These are phyloP conservation scores for Simalia tracyae DNA, from an alignment of 2,797 vertebrate genomes.

Conservation along the genomic window DNA sequence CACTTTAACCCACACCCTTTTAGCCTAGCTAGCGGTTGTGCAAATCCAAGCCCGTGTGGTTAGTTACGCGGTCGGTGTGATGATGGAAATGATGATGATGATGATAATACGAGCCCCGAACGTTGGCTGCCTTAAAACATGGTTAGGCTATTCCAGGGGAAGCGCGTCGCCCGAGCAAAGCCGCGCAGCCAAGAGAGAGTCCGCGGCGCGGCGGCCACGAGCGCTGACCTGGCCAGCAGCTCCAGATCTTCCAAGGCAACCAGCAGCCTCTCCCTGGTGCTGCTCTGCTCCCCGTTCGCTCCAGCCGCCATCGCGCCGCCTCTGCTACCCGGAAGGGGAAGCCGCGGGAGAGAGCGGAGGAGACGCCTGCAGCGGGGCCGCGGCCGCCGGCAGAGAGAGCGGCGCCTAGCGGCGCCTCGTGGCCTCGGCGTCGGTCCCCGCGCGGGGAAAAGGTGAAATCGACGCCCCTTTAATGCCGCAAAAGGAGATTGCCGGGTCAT, in stretches of 20 bases:
- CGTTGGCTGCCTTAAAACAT: neutral
- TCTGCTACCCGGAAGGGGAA: neutral
- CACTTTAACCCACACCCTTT: neutral
- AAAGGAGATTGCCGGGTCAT: neutral
- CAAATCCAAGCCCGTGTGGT: no score
- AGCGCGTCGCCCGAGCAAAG: neutral
- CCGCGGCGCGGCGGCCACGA: neutral
- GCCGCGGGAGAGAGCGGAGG: fast-evolving
- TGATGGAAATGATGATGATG: no score
- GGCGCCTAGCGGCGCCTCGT: neutral
- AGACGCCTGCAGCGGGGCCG: neutral
- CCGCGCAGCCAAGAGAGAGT: no score
- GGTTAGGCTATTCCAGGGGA: neutral
- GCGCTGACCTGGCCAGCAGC: constrained; percentile 11
- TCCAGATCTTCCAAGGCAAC: constrained; percentile 26
- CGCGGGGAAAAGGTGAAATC: neutral
- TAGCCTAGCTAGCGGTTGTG: no score
- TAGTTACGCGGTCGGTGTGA: no score
- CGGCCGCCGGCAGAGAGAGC: neutral
- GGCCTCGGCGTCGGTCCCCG: neutral
- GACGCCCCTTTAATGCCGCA: neutral
- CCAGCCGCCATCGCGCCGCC: neutral
- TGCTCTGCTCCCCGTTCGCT: neutral
- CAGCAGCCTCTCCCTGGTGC: constrained; percentile 17
- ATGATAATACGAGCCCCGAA: neutral